phyloP scores from a whole-genome alignment of 64 coral and sea anemone genomes.

The Hydrozoanthus tunicans region DNA sequence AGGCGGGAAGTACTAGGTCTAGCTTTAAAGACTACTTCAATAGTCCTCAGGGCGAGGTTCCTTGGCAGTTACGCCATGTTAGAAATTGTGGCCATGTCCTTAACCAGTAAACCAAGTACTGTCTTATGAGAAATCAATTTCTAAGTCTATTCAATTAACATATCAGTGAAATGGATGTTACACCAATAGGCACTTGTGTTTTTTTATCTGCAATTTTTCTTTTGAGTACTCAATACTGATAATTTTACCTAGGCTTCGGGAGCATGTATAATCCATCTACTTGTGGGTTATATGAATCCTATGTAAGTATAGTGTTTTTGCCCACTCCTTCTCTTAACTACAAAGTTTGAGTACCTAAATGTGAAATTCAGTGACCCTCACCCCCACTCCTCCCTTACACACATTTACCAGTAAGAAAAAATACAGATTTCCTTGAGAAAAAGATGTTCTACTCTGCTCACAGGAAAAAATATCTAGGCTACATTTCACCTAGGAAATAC shows the following conservation, averaged over 20 bases:
- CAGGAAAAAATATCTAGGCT: neutral
- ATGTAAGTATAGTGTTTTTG: neutral
- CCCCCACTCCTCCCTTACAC: neutral
- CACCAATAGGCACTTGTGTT: neutral
- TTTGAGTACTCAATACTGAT: neutral
- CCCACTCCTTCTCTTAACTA: neutral
- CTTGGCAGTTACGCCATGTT: constrained; percentile 22
- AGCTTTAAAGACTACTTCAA: constrained; percentile 27
- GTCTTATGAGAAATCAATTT: neutral
- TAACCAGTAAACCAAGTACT: neutral
- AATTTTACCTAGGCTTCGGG: too few relatives aligned
- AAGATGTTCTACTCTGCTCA: neutral
- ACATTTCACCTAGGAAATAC: too few relatives aligned
- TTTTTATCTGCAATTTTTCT: neutral
- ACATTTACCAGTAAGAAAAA: neutral
- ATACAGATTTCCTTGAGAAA: neutral
- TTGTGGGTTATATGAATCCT: neutral
- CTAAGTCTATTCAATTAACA: neutral
- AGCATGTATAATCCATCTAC: neutral
- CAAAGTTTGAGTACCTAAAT: neutral
- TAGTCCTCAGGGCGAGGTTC: constrained; percentile 4
- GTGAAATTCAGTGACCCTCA: neutral
- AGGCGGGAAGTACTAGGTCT: constrained; percentile 16
- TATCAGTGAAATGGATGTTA: neutral
- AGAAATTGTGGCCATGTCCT: constrained; percentile 10